These are phyloP conservation scores for Orius insidiosus DNA, from an alignment of 1,140 invertebrate species.

Conservation along the genomic window DNA sequence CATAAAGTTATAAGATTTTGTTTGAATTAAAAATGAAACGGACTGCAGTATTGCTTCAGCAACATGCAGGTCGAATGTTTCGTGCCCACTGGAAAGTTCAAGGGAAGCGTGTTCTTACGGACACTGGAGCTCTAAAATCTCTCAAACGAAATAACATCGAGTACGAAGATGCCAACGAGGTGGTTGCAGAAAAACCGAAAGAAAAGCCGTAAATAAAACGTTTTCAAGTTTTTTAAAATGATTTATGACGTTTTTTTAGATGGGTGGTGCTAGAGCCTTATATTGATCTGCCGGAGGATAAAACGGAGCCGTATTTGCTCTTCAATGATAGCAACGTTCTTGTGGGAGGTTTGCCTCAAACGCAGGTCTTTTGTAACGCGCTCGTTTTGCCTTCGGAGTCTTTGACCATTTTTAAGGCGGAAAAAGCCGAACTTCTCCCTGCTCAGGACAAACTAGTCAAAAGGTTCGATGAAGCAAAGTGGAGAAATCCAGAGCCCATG, in stretches of 20 bases:
- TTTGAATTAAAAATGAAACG: slow-evolving; percentile 36
- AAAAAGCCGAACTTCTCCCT: not conserved
- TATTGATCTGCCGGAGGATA: slow-evolving; percentile 33
- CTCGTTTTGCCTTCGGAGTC: slow-evolving; percentile 34
- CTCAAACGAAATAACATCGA: slow-evolving; percentile 33
- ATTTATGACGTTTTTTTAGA: too few relatives aligned
- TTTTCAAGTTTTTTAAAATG: slow-evolving; percentile 24
- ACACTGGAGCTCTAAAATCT: slow-evolving; percentile 31
- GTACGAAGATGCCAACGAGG: slow-evolving; percentile 22
- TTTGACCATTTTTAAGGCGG: not conserved
- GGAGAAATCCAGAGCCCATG: too few relatives aligned
- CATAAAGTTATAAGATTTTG: not conserved
- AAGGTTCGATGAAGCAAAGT: slow-evolving; percentile 27
- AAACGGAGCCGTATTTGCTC: slow-evolving; percentile 36
- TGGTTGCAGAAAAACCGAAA: slow-evolving; percentile 1
- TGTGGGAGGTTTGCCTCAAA: slow-evolving; percentile 51
- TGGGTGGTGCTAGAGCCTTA: slow-evolving; percentile 26
- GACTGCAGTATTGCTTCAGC: slow-evolving; percentile 35
- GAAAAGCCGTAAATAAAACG: not conserved
- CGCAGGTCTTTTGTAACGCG: slow-evolving; percentile 54
- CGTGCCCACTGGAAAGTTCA: slow-evolving; percentile 45
- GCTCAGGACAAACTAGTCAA: slow-evolving; percentile 27
- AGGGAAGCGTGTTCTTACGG: slow-evolving; percentile 32
- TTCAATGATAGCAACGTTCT: slow-evolving; percentile 43
- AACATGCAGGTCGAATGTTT: slow-evolving; percentile 49